phyloP scores from a whole-genome alignment of 2,797 vertebrate genomes.

The Pipistrellus pygmaeus region DNA sequence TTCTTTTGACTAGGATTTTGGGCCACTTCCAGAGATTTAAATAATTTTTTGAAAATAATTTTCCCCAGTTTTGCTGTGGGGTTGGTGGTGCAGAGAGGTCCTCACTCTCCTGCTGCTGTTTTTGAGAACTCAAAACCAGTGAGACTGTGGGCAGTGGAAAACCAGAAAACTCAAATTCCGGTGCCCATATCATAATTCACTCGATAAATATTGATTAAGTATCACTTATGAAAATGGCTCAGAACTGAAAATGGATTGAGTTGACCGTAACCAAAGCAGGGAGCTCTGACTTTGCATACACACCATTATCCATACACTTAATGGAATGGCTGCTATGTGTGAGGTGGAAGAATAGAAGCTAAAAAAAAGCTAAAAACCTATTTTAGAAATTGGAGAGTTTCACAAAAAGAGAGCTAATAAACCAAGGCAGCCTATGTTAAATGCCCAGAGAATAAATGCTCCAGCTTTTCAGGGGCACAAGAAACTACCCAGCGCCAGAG shows the following conservation, averaged over 20 bases:
- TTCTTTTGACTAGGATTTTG: neutral
- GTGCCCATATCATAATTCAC: slow-evolving; percentile 51
- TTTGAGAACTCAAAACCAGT: slow-evolving; percentile 27
- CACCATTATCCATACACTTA: neutral
- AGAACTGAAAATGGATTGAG: slow-evolving; percentile 52
- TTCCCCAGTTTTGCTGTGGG: neutral
- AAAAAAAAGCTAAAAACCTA: slow-evolving; percentile 40
- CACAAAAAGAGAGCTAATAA: slow-evolving; percentile 49
- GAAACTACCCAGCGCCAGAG: neutral
- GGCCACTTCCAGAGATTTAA: slow-evolving; percentile 1
- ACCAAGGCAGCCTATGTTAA: slow-evolving; percentile 37
- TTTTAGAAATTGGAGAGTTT: slow-evolving; percentile 58
- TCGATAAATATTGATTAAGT: slow-evolving; percentile 48
- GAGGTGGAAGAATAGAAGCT: neutral
- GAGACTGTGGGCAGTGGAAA: slow-evolving; percentile 47
- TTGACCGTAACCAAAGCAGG: neutral
- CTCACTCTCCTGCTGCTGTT: neutral
- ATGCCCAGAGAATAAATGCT: slow-evolving; percentile 68
- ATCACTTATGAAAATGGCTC: slow-evolving; percentile 56
- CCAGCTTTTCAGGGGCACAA: slow-evolving; percentile 37
- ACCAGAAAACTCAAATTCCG: slow-evolving; percentile 24
- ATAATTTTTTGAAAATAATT: neutral
- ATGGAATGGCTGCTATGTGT: neutral
- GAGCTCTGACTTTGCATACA: neutral
- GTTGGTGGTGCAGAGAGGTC: neutral